A percentile compares a stretch with the other conserved stretches of the same genome.
Conservation (phyloP, 64 coral and sea anemone species). For the Porites australiensis region DNA sequence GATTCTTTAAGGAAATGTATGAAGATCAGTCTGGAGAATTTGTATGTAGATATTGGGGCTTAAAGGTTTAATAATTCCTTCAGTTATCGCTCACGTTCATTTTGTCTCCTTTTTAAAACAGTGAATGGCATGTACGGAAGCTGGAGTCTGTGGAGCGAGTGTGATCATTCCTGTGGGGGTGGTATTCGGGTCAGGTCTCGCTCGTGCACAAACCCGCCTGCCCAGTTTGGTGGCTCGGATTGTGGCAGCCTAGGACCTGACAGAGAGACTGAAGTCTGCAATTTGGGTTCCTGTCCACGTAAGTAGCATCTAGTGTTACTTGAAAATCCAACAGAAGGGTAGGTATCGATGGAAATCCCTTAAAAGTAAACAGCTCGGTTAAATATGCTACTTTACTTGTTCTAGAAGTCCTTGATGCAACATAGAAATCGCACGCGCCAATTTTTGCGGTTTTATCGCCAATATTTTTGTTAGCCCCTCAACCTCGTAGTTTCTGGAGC, state of each 20-base stretch:
- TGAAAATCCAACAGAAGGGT: too few relatives aligned
- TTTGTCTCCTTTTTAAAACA: conserved; percentile 14
- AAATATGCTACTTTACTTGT: too few relatives aligned
- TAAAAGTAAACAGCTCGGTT: too few relatives aligned
- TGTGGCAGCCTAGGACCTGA: conserved; percentile 72
- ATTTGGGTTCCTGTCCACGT: conserved; percentile 79
- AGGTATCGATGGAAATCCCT: too few relatives aligned
- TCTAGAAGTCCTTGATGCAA: too few relatives aligned
- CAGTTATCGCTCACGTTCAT: background rate
- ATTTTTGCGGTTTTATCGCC: too few relatives aligned
- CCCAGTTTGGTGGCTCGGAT: conserved; percentile 88
- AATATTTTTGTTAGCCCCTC: background rate
- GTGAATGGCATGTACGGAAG: conserved; percentile 87
- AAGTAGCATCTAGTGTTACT: too few relatives aligned
- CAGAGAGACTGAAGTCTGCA: conserved; percentile 66
- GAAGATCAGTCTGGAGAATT: too few relatives aligned
- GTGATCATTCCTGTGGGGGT: conserved; percentile 83
- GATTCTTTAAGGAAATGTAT: too few relatives aligned
- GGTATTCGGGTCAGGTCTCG: conserved; percentile 73
- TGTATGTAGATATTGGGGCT: too few relatives aligned
- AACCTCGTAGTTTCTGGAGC: background rate
- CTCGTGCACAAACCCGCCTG: conserved; percentile 86
- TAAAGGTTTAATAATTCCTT: too few relatives aligned
- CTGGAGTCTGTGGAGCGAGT: conserved; percentile 94
- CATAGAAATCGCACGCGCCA: too few relatives aligned